Evolutionary conservation across 1,140 invertebrate genomes (phyloP).

Genomic region (Hydropsyche tenuis): DNA sequence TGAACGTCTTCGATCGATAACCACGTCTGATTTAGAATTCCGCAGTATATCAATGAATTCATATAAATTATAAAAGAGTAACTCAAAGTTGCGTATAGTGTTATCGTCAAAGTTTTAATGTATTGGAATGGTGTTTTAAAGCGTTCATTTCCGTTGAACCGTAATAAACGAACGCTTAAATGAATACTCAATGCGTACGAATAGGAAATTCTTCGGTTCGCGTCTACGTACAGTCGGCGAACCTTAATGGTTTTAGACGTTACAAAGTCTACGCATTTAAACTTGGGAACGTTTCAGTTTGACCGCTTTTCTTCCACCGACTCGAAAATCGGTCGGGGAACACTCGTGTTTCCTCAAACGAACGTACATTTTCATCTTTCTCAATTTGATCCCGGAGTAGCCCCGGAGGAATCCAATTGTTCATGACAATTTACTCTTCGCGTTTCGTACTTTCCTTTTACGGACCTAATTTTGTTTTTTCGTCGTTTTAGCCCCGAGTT

Average conservation of each 20-base stretch:
- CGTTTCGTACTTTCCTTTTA: background rate
- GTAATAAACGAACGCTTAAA: background rate
- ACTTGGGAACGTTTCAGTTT: background rate
- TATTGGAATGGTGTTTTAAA: background rate
- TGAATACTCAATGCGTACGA: background rate
- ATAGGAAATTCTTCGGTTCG: background rate
- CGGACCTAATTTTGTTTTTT: background rate
- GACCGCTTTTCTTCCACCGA: conserved; percentile 7
- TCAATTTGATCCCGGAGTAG: no score
- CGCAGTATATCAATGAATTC: no score
- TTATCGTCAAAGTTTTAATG: no score
- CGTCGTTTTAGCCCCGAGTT: background rate
- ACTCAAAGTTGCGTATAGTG: no score
- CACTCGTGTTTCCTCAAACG: no score
- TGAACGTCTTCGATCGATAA: no score
- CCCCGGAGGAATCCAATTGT: background rate
- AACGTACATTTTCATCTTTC: no score
- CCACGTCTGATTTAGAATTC: no score
- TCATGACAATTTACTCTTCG: conserved; percentile 9
- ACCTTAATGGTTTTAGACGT: background rate
- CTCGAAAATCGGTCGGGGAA: no score
- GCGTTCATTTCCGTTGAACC: conserved; percentile 4
- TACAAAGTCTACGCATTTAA: background rate
- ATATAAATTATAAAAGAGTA: no score
- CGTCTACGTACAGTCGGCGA: background rate